Conservation (phyloP, 53 echinoderm and acorn worm genomes). For the Hippasteria phrygiana region DNA sequence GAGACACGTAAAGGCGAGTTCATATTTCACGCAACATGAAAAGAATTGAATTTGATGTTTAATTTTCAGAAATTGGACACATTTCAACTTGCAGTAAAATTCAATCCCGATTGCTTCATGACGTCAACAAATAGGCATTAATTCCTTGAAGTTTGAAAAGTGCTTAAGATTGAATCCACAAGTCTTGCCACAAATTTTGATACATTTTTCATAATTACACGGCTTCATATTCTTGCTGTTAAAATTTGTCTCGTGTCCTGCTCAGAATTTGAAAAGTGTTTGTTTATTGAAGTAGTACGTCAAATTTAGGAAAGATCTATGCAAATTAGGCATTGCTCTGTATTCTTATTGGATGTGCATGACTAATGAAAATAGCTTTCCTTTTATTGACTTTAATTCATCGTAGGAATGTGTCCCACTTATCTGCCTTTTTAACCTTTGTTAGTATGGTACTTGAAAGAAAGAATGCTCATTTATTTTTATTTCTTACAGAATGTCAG, state of each 20-base stretch:
- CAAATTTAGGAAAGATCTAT: constrained; percentile 50
- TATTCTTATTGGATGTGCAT: constrained; percentile 12
- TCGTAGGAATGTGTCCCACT: no score
- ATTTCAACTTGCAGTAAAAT: no score
- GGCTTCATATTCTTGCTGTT: neutral
- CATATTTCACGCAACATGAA: no score
- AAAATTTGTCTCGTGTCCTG: neutral
- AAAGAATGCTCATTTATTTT: neutral
- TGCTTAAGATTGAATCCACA: neutral
- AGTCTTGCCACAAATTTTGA: constrained; percentile 27
- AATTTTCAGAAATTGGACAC: no score
- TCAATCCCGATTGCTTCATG: neutral
- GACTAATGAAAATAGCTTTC: constrained; percentile 7
- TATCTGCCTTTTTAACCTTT: no score
- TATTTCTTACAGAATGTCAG: neutral
- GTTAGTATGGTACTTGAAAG: no score
- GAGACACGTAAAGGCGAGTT: no score
- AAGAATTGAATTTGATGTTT: no score
- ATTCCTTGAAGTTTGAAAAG: neutral
- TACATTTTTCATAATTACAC: neutral
- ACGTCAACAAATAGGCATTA: neutral
- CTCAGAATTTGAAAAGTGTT: neutral
- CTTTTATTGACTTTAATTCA: neutral
- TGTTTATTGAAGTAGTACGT: neutral
- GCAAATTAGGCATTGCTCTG: constrained; percentile 63